These are phyloP conservation scores for Rhipidura dahli DNA, from an alignment of 2,113 vertebrate genomes.

Conservation along the genomic window DNA sequence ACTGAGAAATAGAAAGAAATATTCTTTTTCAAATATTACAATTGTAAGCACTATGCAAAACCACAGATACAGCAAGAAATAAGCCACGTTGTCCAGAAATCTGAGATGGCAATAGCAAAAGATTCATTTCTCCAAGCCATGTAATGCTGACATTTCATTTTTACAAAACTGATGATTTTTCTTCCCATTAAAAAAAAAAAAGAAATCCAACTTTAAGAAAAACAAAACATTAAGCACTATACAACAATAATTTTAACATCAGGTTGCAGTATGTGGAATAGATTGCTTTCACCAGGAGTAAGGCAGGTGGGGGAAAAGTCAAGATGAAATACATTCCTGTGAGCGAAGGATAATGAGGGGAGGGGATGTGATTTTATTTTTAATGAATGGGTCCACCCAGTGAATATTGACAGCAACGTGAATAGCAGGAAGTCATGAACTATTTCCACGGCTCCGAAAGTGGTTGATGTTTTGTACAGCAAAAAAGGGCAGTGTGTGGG, in stretches of 20 bases:
- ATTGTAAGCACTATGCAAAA: not conserved
- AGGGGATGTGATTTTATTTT: not conserved
- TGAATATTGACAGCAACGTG: not conserved
- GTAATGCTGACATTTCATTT: not conserved
- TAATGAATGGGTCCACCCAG: not conserved
- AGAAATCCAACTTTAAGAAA: not conserved
- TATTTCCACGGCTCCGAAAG: not conserved
- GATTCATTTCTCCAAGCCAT: not conserved
- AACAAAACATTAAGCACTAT: not conserved
- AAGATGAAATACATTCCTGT: not conserved
- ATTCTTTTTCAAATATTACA: not conserved
- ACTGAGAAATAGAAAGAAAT: not conserved
- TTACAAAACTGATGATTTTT: not conserved
- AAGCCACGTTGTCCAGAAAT: rapidly evolving
- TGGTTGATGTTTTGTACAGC: rapidly evolving
- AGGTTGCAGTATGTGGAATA: not conserved
- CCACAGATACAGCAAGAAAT: not conserved
- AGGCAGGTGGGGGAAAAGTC: not conserved
- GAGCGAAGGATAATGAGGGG: not conserved
- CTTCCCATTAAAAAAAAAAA: not conserved
- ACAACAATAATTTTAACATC: not conserved
- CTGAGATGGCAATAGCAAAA: not conserved
- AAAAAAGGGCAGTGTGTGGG: not conserved
- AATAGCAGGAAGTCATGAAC: not conserved
- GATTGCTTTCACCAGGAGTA: not conserved